Conservation (phyloP, 2,888 invertebrate genomes). For the Sminthurides aquaticus region DNA sequence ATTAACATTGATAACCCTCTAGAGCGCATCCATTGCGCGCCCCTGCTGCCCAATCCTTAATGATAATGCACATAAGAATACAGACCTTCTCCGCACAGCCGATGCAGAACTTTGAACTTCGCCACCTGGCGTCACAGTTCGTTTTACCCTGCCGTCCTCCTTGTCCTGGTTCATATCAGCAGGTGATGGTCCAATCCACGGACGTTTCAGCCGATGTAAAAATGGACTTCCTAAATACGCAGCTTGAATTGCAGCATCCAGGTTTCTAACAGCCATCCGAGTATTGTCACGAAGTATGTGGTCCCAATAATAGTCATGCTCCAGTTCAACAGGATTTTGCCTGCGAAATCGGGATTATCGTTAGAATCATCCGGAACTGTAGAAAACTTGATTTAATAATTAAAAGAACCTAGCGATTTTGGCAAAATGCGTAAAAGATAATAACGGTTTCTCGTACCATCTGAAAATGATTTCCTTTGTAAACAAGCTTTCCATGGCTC, state of each 20-base stretch:
- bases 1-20: no score
- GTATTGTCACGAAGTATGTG: constrained; percentile 27
- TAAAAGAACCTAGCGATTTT: neutral
- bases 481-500: constrained; percentile 21
- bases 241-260: constrained; percentile 33
- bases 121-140: no score
- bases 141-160: no score
- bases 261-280: constrained; percentile 24
- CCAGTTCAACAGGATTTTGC: constrained; percentile 20
- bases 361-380: neutral
- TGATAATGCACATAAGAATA: no score
- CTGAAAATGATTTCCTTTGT: constrained; percentile 12
- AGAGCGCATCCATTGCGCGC: no score
- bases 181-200: constrained; percentile 14
- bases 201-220: constrained; percentile 29
- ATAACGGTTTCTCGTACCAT: constrained; percentile 14
- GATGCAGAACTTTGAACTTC: no score
- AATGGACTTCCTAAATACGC: constrained; percentile 32
- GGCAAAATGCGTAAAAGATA: no score
- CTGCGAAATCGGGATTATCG: constrained; percentile 3
- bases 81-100: no score
- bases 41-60: no score
- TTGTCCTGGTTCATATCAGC: no score
- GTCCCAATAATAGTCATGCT: constrained; percentile 32
- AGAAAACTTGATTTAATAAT: neutral